phyloP scores from a whole-genome alignment of 1,140 invertebrate species.

The Drosophila kurseongensis region DNA sequence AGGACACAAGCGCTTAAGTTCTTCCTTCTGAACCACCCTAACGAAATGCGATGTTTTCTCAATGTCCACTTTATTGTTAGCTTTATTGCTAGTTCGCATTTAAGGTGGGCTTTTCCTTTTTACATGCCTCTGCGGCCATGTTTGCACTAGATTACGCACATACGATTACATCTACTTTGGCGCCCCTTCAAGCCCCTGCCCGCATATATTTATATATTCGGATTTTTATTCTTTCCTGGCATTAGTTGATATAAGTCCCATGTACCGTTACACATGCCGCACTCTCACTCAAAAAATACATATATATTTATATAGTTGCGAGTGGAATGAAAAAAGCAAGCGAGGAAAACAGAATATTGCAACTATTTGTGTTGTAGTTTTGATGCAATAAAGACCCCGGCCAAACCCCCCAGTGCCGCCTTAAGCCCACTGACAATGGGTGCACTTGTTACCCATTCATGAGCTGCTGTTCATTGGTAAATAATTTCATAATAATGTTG shows the following conservation, averaged over 20 bases:
- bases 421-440: conserved; percentile 42
- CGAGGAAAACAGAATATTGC: conserved; percentile 60
- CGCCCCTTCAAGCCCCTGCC: conserved; percentile 7
- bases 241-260: conserved; percentile 46
- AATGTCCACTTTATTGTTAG: conserved; percentile 26
- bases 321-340: conserved; percentile 31
- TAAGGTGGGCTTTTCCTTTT: conserved; percentile 26
- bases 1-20: too few relatives aligned
- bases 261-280: conserved; percentile 57
- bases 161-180: conserved; percentile 25
- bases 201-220: conserved; percentile 27
- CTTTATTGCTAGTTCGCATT: conserved; percentile 21
- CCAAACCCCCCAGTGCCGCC: background rate
- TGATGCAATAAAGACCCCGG: conserved; percentile 39
- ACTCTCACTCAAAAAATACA: conserved; percentile 26
- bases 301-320: conserved; percentile 40
- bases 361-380: conserved; percentile 79
- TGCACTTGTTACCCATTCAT: conserved; percentile 75
- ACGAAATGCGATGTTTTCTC: background rate
- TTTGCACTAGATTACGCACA: conserved; percentile 12
- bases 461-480: conserved; percentile 81
- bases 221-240: conserved; percentile 46
- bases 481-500: conserved; percentile 84
- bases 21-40: conserved; percentile 12
- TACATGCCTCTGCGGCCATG: conserved; percentile 3